A percentile compares a stretch with the other conserved stretches of the same genome.
Conservation (phyloP, 2,113 vertebrate genomes). For the Myotis lucifugus region DNA sequence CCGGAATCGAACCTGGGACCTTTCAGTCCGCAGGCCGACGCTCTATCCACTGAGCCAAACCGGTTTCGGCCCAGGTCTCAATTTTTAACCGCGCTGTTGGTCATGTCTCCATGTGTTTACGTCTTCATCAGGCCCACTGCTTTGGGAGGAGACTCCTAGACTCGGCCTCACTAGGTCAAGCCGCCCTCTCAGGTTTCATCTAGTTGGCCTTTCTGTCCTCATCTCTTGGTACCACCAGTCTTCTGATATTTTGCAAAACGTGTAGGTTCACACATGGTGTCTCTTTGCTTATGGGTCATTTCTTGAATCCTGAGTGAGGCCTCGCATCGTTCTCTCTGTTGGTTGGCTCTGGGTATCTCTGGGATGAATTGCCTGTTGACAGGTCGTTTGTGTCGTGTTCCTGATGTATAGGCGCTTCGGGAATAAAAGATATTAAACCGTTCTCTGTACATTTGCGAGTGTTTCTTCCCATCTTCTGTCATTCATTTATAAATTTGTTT, state of each 20-base stretch:
- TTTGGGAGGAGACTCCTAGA: not conserved
- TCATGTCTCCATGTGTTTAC: not conserved
- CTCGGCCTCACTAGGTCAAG: not conserved
- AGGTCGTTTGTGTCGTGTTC: not conserved
- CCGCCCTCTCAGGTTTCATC: not conserved
- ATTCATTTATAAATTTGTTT: slow-evolving; percentile 35
- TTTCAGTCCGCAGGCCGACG: too few species aligned
- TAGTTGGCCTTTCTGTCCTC: not conserved
- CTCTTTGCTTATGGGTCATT: not conserved
- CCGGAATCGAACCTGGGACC: too few species aligned
- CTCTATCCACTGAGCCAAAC: too few species aligned
- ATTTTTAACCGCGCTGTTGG: not conserved
- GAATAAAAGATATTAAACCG: not conserved
- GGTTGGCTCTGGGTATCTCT: not conserved
- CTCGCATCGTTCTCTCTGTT: not conserved
- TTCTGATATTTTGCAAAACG: not conserved
- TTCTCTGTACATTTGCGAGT: not conserved
- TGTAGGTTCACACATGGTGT: not conserved
- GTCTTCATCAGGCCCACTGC: not conserved
- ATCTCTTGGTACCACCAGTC: not conserved
- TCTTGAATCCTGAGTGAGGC: not conserved
- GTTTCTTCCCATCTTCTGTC: not conserved
- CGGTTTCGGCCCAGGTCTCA: not conserved
- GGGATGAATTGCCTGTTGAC: not conserved
- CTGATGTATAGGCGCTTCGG: not conserved